Evolutionary conservation across 92 coral and sea anemone genomes (phyloP), one percentile per base, ranked within the genome.

Genomic region (Montipora capitata): DNA sequence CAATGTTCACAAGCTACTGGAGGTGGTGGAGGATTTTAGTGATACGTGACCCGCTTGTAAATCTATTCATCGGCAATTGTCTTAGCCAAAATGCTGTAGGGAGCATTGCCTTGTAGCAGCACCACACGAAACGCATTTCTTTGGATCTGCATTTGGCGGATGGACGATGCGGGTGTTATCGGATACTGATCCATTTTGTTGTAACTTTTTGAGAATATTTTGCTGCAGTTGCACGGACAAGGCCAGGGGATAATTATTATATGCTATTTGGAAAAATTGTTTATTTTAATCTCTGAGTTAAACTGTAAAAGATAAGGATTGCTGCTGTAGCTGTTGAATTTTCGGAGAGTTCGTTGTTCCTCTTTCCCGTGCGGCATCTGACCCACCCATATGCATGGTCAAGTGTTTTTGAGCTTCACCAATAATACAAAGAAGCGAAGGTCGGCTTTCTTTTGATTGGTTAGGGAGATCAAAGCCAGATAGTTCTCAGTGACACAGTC

Each of bases 1-100:
- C 85, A 91, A 96, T 76, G 93, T 94, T 6, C 98, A 98, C 93
- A 93, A 96, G 66, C 86, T 98, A 74, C 85, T 98, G 11, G 99
- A 96, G 81, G 74, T 92, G 79, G 91, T 98, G 15, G 99, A 98
- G 80, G 99, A 98, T 64, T 91, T 78, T 65, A 88, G 96, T 41
- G 96, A 94, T 68, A 85, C 96, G 77, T 92, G 95, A 86, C 97
- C 71, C 18, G 13, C 18, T 12, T 7, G 39, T 40, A 59, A 39
- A 17, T 3, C 43, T 35, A 41, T 35, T 14, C 12, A 16, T 10
- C 7, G 10, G 5, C 63, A 69, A 81, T 68, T 68, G n/a, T 54
- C 85, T 81, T 81, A 81, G 66, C 51, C 15, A 40, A 51, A 67
- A 27, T 27, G 64, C 85, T 38, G 14, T 8, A 49, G 42, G 45